Base-by-base conservation (phyloP, 1,140 invertebrate genomes). In the Orussus abietinus region DNA sequence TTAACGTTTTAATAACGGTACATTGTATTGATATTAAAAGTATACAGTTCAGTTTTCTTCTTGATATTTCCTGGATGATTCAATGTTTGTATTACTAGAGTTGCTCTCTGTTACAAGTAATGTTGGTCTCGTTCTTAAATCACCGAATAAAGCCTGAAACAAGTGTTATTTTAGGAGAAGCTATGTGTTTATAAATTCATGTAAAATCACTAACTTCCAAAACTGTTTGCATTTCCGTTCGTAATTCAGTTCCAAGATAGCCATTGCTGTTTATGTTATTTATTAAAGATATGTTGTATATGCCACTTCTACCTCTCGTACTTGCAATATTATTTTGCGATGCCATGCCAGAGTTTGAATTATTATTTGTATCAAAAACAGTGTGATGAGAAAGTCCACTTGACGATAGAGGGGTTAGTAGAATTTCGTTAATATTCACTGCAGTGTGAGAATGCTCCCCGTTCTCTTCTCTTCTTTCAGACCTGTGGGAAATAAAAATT, bases 211-310 rank as follows among this genome's bases (percentile, higher is more conserved):
- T 31, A 39, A 39, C 36, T 38, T 45, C 35, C 11, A 45, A 25
- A 38, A 45, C 42, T 20, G 35, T 29, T 21, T 17, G 34, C 42
- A 44, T 44, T 38, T 44, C 42, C 5, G 12, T 28, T 4, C 38
- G 34, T 11, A 37, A 43, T 25, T 43, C 32, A 11, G 22, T 20
- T 7, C n/a, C 17, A 10, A 37, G 14, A 7, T 12, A 19, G 22
- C 2, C 19, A 9, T 20, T 14, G 22, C 38, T 11, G 40, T 47
- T 30, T 25, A 40, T 12, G 20, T 29, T 38, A 1, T 12, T n/a
- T 15, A 3, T 5, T 19, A 12, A 20, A 31, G 28, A 32, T 14
- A 10, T 11, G 26, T 38, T n/a, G 37, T 40, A 34, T 17, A 38
- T 39, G 3, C 11, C 5, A 22, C 36, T 31, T 34, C 43, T 42